Evolutionary conservation across 1,140 invertebrate genomes (phyloP), one percentile per base, ranked within the genome.

Genomic region (Drosophila mojavensis): DNA sequence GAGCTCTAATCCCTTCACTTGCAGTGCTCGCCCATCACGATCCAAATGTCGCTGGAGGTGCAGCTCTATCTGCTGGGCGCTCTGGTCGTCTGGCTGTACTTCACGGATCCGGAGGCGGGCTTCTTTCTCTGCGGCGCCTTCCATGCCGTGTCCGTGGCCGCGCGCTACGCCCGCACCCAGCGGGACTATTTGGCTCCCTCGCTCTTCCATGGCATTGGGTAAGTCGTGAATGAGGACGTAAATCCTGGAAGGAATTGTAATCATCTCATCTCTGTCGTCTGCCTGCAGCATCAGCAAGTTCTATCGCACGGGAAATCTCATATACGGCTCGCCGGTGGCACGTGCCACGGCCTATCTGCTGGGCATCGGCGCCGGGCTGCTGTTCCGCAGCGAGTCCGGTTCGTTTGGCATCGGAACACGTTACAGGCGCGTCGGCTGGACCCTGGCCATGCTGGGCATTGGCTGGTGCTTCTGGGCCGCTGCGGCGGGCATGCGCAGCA

Each of bases 11-110:
- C 9, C 2, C 10, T 36, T 36, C 36, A 6, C 24, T 74, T 56
- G 17, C 59, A 96, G 95, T 96, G 95, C 77, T 94, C 95, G 11
- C 94, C 95, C 5, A 95, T 95, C 78, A 95, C 94, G 1, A 94
- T 96, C 81, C 95, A 96, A 73, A 84, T 98, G 48, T 96, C 96
- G 1, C 92, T 97, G 80, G 97, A 98, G 81, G 96, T 97, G 94
- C 97, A 97, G 92, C 93, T 97, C 17, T 97, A 96, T 48, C 91
- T 97, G 20, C 63, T 96, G 3, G 94, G 96, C 5, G 95, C 96
- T 1, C 91, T 96, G 0, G 88, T 97, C 6, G 94, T 97, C 0
- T 96, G 95, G 93, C 93, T 95, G 10, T 92, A 96, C 11, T 93
- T 94, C 55, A 93, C 93, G 4, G 94, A 94, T 74, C 92, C 93